phyloP scores from a whole-genome alignment of 2,797 vertebrate species.

The Passerculus sandwichensis region DNA sequence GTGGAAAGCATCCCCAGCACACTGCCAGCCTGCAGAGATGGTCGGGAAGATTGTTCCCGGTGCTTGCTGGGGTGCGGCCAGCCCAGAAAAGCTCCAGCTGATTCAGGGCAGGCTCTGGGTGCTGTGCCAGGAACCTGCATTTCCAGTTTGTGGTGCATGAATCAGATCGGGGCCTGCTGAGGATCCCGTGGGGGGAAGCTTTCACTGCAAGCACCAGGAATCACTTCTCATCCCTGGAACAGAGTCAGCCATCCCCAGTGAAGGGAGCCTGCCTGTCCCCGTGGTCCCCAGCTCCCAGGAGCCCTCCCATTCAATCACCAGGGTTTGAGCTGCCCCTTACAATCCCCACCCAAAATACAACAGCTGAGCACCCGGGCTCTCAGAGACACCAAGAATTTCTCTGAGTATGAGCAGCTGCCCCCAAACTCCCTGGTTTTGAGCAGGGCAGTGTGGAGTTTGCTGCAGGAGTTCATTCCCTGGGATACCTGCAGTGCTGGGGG shows the following conservation, averaged over 20 bases:
- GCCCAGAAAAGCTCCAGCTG: slow-evolving; percentile 32
- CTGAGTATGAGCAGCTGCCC: accelerated
- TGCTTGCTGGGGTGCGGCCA: neutral
- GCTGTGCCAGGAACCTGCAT: slow-evolving; percentile 49
- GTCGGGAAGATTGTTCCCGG: neutral
- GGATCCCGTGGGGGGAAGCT: neutral
- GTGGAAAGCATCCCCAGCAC: neutral
- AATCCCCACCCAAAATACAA: neutral
- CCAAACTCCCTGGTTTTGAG: neutral
- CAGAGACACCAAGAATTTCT: neutral
- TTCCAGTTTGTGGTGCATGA: slow-evolving; percentile 55
- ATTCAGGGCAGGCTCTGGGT: slow-evolving; percentile 2
- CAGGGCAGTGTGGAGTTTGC: neutral
- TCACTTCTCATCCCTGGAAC: neutral
- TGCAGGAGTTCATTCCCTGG: neutral
- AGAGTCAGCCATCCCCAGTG: accelerated
- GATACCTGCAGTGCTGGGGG: neutral
- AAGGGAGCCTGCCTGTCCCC: neutral
- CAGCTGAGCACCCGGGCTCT: neutral
- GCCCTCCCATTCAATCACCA: neutral
- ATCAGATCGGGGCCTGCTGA: neutral
- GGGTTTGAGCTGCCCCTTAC: neutral
- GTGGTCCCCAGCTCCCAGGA: accelerated
- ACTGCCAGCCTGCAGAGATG: neutral
- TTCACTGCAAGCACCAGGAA: slow-evolving; percentile 9